A percentile compares a stretch with the other conserved stretches of the same genome.
phyloP scores from a whole-genome alignment of 2,797 vertebrate species.

The Taeniopygia guttata region DNA sequence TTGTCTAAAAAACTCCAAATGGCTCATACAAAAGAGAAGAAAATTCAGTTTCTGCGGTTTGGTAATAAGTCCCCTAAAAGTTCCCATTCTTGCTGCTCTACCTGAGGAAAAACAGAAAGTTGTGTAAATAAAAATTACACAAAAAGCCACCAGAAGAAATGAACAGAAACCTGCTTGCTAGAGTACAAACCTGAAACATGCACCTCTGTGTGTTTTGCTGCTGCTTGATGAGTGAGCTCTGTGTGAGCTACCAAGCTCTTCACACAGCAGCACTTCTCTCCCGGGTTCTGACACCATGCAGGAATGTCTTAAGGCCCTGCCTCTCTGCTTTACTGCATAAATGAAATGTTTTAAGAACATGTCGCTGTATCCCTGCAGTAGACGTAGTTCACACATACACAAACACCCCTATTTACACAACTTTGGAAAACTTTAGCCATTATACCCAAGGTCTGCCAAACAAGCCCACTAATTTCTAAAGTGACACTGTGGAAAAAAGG shows the following conservation, averaged over 20 bases:
- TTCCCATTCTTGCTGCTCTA: background rate
- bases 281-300: background rate
- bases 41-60: background rate
- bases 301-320: background rate
- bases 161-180: background rate
- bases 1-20: background rate
- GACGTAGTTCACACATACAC: background rate
- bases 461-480: background rate
- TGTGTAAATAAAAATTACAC: background rate
- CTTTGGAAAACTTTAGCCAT: constrained; percentile 21
- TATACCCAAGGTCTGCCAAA: background rate
- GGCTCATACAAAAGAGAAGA: background rate
- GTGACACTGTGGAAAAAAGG: background rate
- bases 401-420: constrained; percentile 33
- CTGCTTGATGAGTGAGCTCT: background rate
- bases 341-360: constrained; percentile 40
- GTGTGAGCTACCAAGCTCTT: background rate
- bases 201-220: background rate
- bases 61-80: background rate
- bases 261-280: constrained; percentile 5
- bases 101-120: background rate
- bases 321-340: constrained; percentile 36
- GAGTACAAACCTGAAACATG: background rate
- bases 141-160: background rate
- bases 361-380: background rate